A percentile compares a stretch with the other conserved stretches of the same genome.
These are phyloP conservation scores for Gracilinanus agilis DNA, from an alignment of 2,113 vertebrate species.

Conservation along the genomic window DNA sequence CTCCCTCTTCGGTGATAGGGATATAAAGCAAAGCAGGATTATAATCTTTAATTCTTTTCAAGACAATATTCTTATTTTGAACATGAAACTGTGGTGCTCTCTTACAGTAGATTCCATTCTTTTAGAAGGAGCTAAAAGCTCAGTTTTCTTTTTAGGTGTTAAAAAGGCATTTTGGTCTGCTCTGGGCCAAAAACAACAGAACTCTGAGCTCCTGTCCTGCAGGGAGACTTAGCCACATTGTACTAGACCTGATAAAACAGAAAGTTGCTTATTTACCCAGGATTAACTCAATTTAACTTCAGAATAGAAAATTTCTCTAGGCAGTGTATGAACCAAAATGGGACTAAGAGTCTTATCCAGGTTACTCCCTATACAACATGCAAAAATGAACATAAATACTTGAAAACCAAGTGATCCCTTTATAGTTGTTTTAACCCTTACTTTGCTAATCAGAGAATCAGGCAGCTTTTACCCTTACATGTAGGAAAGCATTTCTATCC, in stretches of 20 bases:
- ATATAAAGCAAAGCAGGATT: background rate
- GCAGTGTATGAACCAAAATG: constrained; percentile 88
- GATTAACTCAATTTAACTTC: constrained; percentile 88
- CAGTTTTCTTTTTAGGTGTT: background rate
- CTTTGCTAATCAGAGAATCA: constrained; percentile 87
- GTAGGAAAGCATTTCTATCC: constrained; percentile 91
- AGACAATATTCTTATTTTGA: background rate
- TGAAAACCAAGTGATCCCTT: constrained; percentile 89
- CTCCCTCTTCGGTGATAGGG: background rate
- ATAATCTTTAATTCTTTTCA: background rate
- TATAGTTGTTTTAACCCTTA: constrained; percentile 89
- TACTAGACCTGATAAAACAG: constrained; percentile 86
- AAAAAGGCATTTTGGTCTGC: background rate
- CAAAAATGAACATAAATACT: constrained; percentile 91
- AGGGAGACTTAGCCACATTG: constrained; percentile 90
- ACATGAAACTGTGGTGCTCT: background rate
- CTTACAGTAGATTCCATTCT: background rate
- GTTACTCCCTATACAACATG: constrained; percentile 88
- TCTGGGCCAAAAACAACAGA: background rate
- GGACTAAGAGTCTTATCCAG: constrained; percentile 87
- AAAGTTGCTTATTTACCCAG: constrained; percentile 95
- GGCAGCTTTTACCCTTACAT: constrained; percentile 86
- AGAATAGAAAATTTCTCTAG: constrained; percentile 93
- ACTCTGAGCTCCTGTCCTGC: background rate
- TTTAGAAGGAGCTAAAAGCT: background rate